These are phyloP conservation scores for Phaetusa simplex DNA, from an alignment of 2,113 vertebrate species.

Conservation along the genomic window DNA sequence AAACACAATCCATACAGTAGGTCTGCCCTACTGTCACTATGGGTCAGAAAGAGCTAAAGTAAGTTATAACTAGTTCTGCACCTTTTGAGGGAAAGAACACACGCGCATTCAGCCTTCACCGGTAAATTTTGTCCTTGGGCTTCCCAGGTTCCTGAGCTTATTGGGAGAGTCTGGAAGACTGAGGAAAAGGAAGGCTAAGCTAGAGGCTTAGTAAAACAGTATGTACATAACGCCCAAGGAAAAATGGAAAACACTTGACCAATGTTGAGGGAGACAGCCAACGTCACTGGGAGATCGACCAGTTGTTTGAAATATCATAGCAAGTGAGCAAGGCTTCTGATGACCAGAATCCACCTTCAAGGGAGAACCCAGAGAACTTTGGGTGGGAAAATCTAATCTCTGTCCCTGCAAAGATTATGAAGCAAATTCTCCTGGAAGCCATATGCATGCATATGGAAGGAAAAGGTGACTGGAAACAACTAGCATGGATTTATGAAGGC, in stretches of 20 bases:
- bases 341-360: background rate
- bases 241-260: background rate
- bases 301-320: background rate
- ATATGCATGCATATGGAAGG: accelerated
- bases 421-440: background rate
- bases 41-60: background rate
- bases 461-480: background rate
- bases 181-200: background rate
- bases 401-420: background rate
- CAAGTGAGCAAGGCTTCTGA: background rate
- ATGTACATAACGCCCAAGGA: background rate
- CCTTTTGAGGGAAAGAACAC: background rate
- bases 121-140: background rate
- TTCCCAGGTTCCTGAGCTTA: background rate
- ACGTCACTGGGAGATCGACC: background rate
- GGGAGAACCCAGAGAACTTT: background rate
- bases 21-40: background rate
- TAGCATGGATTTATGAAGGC: background rate
- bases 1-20: background rate
- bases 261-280: background rate
- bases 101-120: background rate
- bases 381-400: background rate
- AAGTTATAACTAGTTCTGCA: background rate
- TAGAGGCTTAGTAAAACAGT: background rate
- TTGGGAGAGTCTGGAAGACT: background rate